phyloP scores from a whole-genome alignment of 1,140 invertebrate genomes.

The Dufourea novaeangliae region DNA sequence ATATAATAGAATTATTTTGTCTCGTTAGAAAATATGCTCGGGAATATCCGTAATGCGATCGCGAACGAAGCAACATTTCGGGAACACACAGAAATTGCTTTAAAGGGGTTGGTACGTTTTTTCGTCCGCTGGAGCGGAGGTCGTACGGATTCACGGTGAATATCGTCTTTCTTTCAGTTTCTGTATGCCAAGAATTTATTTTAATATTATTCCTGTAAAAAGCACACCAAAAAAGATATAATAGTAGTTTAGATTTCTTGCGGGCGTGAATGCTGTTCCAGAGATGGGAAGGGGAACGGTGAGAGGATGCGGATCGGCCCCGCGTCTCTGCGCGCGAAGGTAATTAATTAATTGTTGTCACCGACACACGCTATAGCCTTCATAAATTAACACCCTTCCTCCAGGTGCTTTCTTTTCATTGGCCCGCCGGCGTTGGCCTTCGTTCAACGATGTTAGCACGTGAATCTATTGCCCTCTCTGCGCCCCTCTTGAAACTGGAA shows the following conservation, averaged over 20 bases:
- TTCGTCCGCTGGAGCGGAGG: too few relatives aligned
- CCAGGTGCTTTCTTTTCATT: conserved; percentile 23
- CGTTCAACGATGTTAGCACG: conserved; percentile 33
- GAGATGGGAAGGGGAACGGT: conserved; percentile 18
- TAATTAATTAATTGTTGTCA: conserved; percentile 73
- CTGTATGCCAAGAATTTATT: too few relatives aligned
- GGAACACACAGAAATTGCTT: too few relatives aligned
- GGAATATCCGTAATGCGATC: not conserved
- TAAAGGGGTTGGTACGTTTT: not conserved
- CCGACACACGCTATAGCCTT: conserved; percentile 55
- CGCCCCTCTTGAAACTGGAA: not conserved
- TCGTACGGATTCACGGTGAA: too few relatives aligned
- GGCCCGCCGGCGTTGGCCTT: not conserved
- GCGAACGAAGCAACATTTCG: not conserved
- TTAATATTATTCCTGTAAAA: not conserved
- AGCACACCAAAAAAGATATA: not conserved
- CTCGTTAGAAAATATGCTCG: not conserved
- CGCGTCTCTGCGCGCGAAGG: conserved; percentile 36
- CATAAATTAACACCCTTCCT: conserved; percentile 65
- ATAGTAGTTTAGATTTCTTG: not conserved
- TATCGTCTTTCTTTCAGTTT: too few relatives aligned
- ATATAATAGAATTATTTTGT: not conserved
- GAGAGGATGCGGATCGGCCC: conserved; percentile 30
- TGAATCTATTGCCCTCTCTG: conserved; percentile 44
- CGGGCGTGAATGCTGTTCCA: not conserved